These are phyloP conservation scores for Procambarus clarkii DNA, from an alignment of 1,140 invertebrate genomes.

Conservation along the genomic window DNA sequence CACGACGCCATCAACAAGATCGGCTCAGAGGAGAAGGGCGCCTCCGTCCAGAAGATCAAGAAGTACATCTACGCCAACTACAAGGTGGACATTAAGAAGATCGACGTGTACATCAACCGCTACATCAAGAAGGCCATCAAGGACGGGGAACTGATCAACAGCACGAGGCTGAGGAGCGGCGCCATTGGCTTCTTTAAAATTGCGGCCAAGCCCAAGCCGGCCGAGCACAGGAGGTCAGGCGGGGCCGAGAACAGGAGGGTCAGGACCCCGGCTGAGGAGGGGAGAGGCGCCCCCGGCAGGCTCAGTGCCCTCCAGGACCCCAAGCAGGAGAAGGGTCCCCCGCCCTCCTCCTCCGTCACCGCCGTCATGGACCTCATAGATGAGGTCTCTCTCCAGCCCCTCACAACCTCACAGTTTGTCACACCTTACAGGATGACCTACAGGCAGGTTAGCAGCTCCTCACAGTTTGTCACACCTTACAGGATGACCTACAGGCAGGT, in stretches of 20 bases:
- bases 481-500: no score
- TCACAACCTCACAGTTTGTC: conserved; percentile 13
- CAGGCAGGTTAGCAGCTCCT: neutral
- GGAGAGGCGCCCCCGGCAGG: neutral
- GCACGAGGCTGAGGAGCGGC: neutral
- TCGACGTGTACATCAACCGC: neutral
- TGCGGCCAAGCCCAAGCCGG: neutral
- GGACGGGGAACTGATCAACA: neutral
- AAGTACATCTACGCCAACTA: neutral
- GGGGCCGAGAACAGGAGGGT: neutral
- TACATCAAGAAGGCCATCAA: neutral
- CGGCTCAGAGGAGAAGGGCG: neutral
- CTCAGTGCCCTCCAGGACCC: no score
- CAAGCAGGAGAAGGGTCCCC: no score
- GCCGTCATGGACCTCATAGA: neutral
- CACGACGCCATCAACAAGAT: neutral
- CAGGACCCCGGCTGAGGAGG: neutral
- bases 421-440: conserved; percentile 25
- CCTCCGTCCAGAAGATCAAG: neutral
- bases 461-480: no score
- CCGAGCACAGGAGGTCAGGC: neutral
- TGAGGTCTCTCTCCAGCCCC: conserved; percentile 3
- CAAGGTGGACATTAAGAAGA: neutral
- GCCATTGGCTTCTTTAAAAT: neutral
- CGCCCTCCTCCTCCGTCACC: neutral